Evolutionary conservation across 1,140 invertebrate genomes (phyloP), one percentile per base, ranked within the genome.

Genomic region (Mylabris phalerata): DNA sequence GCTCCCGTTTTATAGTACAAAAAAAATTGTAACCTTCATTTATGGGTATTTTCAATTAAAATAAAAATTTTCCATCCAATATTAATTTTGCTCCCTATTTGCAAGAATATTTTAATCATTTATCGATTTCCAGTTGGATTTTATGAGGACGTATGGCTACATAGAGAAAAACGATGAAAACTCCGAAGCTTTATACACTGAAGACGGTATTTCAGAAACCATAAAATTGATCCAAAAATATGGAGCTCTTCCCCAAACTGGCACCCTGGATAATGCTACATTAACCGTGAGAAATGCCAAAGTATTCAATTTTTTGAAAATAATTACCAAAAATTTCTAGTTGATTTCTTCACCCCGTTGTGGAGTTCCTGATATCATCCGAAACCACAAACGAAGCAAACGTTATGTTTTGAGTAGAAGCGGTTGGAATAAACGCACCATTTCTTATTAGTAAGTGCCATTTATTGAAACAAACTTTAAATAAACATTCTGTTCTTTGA

Each of bases 111-210:
- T 19, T 19, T 19, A 19, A 19, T 2, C 19, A 19, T 19, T 19
- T 19, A 1, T 19, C 1, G 19, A 26, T 55, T 69, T 73, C 41
- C 57, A 86, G 84, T 55, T 84, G 44, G 71, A 74, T 19, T 87
- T 85, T 65, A 78, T 87, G 76, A 77, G 78, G 63, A 76, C 73
- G 56, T 87, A 79, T 75, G 84, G 84, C 24, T 87, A 87, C 70
- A 65, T 85, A 19, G 65, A 73, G 10, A 68, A 62, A 3, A 75
- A 66, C 4, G 63, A 69, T 19, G 63, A 71, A 4, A 74, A 77
- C 51, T 77, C 78, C 1, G 80, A 79, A 50, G 76, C 81, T 1
- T 66, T 83, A 19, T 86, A 82, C 72, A 80, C 79, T 7, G 71
- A 80, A 61, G 75, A 78, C 51, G 77, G 82, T 5, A 71, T 86